phyloP scores from a whole-genome alignment of 2,113 vertebrate genomes.

The Sceloporus undulatus region DNA sequence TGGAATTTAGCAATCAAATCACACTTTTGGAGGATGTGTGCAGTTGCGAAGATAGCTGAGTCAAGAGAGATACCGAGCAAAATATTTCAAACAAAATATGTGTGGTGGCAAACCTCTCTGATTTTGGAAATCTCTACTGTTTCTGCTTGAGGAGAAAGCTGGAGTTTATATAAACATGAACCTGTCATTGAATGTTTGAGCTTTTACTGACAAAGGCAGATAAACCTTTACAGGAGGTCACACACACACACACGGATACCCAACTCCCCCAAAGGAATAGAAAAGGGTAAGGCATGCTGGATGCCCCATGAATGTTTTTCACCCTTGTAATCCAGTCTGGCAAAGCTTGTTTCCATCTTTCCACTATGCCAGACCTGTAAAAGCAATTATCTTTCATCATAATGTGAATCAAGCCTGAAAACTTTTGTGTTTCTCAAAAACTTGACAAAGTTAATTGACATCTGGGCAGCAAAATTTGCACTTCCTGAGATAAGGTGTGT shows the following conservation, averaged over 20 bases:
- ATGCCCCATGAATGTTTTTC: slow-evolving; percentile 68
- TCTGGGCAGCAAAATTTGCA: slow-evolving; percentile 64
- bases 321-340: slow-evolving; percentile 68
- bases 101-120: slow-evolving; percentile 68
- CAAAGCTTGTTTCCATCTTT: slow-evolving; percentile 69
- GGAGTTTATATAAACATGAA: slow-evolving; percentile 73
- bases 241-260: slow-evolving; percentile 41
- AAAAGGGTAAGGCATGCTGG: slow-evolving; percentile 63
- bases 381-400: slow-evolving; percentile 67
- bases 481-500: slow-evolving; percentile 72
- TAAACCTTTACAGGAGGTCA: slow-evolving; percentile 51
- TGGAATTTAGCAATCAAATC: slow-evolving; percentile 69
- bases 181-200: slow-evolving; percentile 71
- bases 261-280: slow-evolving; percentile 36
- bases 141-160: slow-evolving; percentile 70
- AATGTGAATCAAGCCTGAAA: slow-evolving; percentile 55
- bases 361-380: slow-evolving; percentile 63
- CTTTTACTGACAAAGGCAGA: slow-evolving; percentile 68
- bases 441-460: slow-evolving; percentile 66
- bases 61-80: slow-evolving; percentile 69
- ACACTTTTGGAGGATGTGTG: slow-evolving; percentile 64
- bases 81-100: slow-evolving; percentile 75
- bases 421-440: slow-evolving; percentile 63
- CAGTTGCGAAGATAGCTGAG: slow-evolving; percentile 70
- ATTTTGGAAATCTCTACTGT: slow-evolving; percentile 69